These are phyloP conservation scores for Macrosiphum euphorbiae DNA, from an alignment of 2,888 invertebrate species.

Conservation along the genomic window DNA sequence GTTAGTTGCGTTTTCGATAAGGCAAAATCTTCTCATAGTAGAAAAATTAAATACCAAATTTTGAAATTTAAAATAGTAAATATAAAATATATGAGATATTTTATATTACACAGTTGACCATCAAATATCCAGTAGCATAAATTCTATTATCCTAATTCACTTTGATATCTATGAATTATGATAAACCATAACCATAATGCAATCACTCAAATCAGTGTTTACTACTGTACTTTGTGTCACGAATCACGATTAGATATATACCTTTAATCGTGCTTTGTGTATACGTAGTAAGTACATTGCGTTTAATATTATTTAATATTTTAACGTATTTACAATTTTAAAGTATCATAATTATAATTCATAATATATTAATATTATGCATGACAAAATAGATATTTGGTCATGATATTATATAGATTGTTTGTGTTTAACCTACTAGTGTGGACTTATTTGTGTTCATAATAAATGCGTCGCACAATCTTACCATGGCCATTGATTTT, in stretches of 20 bases:
- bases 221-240: background rate
- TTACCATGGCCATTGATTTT: no score
- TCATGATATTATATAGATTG: no score
- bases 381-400: no score
- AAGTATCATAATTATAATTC: background rate
- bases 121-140: no score
- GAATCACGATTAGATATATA: no score
- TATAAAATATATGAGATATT: background rate
- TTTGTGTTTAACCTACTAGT: no score
- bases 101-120: no score
- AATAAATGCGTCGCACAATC: background rate
- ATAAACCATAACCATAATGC: background rate
- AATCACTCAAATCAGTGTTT: background rate
- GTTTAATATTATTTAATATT: background rate
- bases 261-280: no score
- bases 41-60: background rate
- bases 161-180: background rate
- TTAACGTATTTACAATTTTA: background rate
- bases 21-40: background rate
- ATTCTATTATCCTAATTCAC: no score
- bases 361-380: no score
- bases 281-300: background rate
- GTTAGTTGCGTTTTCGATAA: background rate
- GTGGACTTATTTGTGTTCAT: background rate
- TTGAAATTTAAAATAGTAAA: background rate